phyloP scores from a whole-genome alignment of 2,797 vertebrate genomes.

The Mionectes olivaceus region DNA sequence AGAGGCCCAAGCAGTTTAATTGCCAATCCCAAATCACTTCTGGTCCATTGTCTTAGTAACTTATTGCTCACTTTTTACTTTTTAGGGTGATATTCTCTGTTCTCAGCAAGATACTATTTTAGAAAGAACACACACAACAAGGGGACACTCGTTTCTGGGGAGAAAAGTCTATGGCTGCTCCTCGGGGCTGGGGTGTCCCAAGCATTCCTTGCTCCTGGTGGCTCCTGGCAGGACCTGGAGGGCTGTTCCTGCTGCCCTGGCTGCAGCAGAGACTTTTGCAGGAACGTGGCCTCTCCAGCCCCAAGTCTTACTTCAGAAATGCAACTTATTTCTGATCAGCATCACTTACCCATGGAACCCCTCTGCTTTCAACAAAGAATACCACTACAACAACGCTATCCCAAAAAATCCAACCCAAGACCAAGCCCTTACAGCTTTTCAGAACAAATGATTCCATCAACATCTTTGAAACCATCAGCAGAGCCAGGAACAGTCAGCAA shows the following conservation, averaged over 20 bases:
- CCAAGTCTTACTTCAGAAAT: background rate
- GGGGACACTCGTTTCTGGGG: background rate
- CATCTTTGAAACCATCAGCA: background rate
- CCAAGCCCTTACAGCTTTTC: background rate
- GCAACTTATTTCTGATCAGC: background rate
- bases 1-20: background rate
- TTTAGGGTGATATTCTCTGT: background rate
- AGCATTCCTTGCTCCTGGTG: background rate
- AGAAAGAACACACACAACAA: background rate
- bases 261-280: background rate
- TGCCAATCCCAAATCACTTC: background rate
- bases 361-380: background rate
- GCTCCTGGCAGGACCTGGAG: background rate
- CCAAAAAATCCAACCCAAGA: background rate
- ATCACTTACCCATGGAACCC: background rate
- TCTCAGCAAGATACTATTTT: background rate
- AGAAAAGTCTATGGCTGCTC: background rate
- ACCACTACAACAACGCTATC: rapidly evolving
- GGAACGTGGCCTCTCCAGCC: background rate
- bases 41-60: background rate
- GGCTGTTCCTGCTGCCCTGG: background rate
- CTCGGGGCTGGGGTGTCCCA: background rate
- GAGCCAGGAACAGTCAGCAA: background rate
- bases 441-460: rapidly evolving
- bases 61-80: background rate